Evolutionary conservation across 64 coral and sea anemone species (phyloP), one percentile per base, ranked within the genome.

Genomic region (Cladopsammia gracilis): DNA sequence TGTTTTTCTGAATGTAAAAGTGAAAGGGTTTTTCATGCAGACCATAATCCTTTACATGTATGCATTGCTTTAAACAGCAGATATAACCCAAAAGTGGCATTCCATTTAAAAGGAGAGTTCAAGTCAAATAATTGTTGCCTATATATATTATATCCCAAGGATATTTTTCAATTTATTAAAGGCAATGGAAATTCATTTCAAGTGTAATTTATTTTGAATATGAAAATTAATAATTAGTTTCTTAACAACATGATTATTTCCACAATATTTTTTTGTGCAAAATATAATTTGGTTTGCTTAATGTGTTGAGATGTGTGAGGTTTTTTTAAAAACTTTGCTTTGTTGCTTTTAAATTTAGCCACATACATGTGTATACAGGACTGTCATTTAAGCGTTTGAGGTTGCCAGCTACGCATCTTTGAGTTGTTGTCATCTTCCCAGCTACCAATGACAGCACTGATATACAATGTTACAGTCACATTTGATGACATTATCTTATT

Each of bases 101-200:
- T 64, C 19, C 4, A 18, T 4, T 19, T 64, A 64, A 64, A 22
- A 69, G 5, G 20, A 69, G 23, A 23, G 22, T 69, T 69, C 65
- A 23, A 69, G n/a, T 25, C 23, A 25, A 64, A 18, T 15, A 8
- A 64, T 64, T 19, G 19, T 64, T 13, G 14, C 5, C 34, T 14
- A 64, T 20, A 64, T 5, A 64, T 64, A 77, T 77, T 19, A 64
- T 64, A 77, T 77, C 75, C 75, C 10, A 53, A 50, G 75, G 75
- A 77, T 76, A 76, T 46, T 42, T 10, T 13, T 64, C 18, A 25
- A 25, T 56, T 10, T 56, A 12, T 56, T 56, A 56, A 56, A 56
- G 53, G 12, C 53, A 56, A 6, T 56, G 53, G 5, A 56, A 56
- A 56, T 56, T 56, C 12, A 34, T 56, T 7, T 56, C 53, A 5